These are phyloP conservation scores for Zhengitettix transpicula DNA, from an alignment of 2,888 invertebrate genomes.

Conservation along the genomic window DNA sequence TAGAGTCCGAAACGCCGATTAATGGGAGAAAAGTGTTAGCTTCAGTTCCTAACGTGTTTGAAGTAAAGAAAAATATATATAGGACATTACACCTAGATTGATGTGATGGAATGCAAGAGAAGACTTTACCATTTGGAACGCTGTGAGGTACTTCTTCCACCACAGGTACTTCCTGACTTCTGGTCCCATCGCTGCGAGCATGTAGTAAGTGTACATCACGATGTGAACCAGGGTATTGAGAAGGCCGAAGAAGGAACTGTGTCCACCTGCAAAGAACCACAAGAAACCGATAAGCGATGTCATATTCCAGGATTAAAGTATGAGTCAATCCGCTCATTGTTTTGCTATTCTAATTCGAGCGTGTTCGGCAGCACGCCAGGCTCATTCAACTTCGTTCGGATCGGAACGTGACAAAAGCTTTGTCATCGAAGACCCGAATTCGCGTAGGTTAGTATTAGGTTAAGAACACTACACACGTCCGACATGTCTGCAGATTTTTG, in stretches of 20 bases:
- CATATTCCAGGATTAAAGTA: too few species aligned
- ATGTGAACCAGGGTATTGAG: not conserved
- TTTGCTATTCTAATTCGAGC: not conserved
- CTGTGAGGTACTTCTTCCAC: not conserved
- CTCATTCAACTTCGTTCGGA: not conserved
- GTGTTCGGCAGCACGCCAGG: not conserved
- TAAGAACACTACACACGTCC: too few species aligned
- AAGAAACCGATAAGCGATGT: too few species aligned
- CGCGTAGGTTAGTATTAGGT: too few species aligned
- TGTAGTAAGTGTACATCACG: not conserved
- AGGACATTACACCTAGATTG: too few species aligned
- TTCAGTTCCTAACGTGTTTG: too few species aligned
- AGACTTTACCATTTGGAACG: not conserved
- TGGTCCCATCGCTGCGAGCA: not conserved
- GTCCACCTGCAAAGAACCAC: not conserved
- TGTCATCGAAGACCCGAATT: too few species aligned
- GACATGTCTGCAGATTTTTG: too few species aligned
- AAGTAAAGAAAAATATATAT: too few species aligned
- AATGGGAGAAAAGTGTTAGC: too few species aligned
- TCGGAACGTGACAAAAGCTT: too few species aligned
- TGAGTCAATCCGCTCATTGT: not conserved
- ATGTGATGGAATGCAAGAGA: not conserved
- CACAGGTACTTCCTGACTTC: not conserved
- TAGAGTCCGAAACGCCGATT: too few species aligned
- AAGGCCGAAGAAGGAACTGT: not conserved